Percentiles rank a stretch among this genome's conserved stretches.
These are phyloP conservation scores for Nyctalus aviator DNA, from an alignment of 2,797 vertebrate genomes.

Conservation along the genomic window DNA sequence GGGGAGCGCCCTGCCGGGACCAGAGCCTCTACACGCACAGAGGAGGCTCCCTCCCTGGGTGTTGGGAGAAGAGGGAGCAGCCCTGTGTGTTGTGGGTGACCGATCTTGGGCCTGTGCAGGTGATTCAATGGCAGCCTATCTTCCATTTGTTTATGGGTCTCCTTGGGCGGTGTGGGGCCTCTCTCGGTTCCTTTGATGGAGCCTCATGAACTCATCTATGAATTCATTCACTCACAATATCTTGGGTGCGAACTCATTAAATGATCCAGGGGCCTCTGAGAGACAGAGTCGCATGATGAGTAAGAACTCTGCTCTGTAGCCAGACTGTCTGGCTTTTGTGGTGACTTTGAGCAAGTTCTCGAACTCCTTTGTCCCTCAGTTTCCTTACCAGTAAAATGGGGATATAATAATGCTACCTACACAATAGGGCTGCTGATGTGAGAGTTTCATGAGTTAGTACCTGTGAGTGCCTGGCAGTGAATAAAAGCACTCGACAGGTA, in stretches of 20 bases:
- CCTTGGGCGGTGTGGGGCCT: not conserved
- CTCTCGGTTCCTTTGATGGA: not conserved
- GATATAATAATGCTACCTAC: not conserved
- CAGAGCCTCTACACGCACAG: not conserved
- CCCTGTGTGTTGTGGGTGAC: not conserved
- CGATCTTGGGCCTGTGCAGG: not conserved
- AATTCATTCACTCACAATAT: not conserved
- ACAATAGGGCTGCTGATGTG: not conserved
- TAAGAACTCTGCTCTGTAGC: not conserved
- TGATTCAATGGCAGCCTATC: not conserved
- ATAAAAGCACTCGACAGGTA: not conserved
- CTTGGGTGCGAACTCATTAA: not conserved
- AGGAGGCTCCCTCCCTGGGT: not conserved
- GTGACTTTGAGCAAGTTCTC: not conserved
- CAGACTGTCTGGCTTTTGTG: not conserved
- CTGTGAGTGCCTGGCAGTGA: not conserved
- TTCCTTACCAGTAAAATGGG: conserved; percentile 4
- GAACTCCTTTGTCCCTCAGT: not conserved
- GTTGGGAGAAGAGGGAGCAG: no score
- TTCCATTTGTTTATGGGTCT: not conserved
- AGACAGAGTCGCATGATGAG: not conserved
- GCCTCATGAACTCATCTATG: not conserved
- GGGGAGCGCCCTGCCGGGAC: not conserved
- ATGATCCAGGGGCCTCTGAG: not conserved
- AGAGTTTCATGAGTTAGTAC: not conserved